Conservation (phyloP, 64 coral and sea anemone species). For the Montipora sp. region DNA sequence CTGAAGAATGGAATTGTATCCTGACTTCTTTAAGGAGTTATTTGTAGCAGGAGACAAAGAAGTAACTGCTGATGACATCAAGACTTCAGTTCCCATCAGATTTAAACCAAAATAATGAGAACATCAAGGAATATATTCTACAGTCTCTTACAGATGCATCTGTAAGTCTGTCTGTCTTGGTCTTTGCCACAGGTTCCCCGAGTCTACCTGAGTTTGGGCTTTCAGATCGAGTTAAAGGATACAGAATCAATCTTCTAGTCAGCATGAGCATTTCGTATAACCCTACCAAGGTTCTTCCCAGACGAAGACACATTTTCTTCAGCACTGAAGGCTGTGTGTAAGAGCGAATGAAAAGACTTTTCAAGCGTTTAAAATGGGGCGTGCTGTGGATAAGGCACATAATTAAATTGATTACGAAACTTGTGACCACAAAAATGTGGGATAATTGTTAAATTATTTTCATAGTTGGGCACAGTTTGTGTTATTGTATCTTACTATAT, state of each 20-base stretch:
- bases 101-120: constrained; percentile 32
- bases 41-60: constrained; percentile 51
- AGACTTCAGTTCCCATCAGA: constrained; percentile 21
- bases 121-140: constrained; percentile 27
- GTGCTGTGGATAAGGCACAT: constrained; percentile 1
- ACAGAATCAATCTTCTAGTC: constrained; percentile 59
- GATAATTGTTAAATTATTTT: not conserved
- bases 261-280: constrained; percentile 28
- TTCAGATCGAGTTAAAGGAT: constrained; percentile 44
- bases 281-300: constrained; percentile 35
- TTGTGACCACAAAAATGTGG: not conserved
- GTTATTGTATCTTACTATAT: not conserved
- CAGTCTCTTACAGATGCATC: constrained; percentile 25
- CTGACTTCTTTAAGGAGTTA: constrained; percentile 49
- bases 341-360: constrained; percentile 60
- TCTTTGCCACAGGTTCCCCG: constrained; percentile 54
- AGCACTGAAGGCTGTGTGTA: constrained; percentile 31
- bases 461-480: not conserved
- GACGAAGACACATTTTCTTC: constrained; percentile 41
- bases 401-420: not conserved
- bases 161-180: constrained; percentile 40
- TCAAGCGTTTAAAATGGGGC: constrained; percentile 51
- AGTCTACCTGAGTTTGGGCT: constrained; percentile 52
- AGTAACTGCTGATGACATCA: constrained; percentile 22
- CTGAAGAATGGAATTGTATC: constrained; percentile 49